A percentile compares a stretch with the other conserved stretches of the same genome.
phyloP scores from a whole-genome alignment of 2,113 vertebrate genomes.

The Tachysurus fulvidraco region DNA sequence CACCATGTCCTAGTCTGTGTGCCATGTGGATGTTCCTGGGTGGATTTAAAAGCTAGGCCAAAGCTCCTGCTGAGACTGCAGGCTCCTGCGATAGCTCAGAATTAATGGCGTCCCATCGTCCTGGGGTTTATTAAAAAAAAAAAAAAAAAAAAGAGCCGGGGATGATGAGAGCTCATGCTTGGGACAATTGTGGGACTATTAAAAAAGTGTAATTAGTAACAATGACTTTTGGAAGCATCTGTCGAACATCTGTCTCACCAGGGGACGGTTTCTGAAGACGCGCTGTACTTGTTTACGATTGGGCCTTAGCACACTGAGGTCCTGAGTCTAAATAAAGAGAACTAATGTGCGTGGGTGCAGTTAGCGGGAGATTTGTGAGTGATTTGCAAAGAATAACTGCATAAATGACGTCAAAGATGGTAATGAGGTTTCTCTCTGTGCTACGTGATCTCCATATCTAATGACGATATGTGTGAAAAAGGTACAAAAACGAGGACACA shows the following conservation, averaged over 20 bases:
- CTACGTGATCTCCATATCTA: background rate
- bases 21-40: conserved; percentile 69
- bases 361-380: background rate
- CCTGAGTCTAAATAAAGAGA: background rate
- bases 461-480: background rate
- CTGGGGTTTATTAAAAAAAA: background rate
- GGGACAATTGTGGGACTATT: conserved; percentile 36
- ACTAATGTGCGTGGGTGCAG: background rate
- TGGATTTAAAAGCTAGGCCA: conserved; percentile 67
- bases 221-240: conserved; percentile 26
- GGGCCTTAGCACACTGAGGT: background rate
- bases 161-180: background rate
- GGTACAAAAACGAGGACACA: background rate
- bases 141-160: background rate
- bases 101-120: background rate
- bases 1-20: conserved; percentile 68
- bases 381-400: background rate
- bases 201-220: conserved; percentile 14
- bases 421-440: background rate
- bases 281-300: background rate
- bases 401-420: background rate
- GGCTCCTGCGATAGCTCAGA: conserved; percentile 60
- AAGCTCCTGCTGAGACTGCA: conserved; percentile 66
- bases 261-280: background rate
- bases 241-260: conserved; percentile 21